Evolutionary conservation across 2,797 vertebrate genomes (phyloP).

Genomic region (Phalanger gymnotis): DNA sequence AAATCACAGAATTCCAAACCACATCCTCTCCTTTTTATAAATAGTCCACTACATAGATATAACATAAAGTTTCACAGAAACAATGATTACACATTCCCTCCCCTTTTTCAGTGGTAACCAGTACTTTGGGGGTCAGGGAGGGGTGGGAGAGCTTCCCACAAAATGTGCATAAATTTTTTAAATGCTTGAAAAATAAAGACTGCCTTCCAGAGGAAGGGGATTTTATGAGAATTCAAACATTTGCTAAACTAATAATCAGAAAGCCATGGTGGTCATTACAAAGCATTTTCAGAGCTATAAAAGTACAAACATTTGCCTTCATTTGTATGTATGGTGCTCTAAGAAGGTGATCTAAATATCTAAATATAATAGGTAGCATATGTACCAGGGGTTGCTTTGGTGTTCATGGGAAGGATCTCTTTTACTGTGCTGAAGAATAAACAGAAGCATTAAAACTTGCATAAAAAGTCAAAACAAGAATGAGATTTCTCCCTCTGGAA

Average conservation of each 20-base stretch:
- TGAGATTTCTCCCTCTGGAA: conserved; percentile 64
- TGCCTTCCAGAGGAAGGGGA: conserved; percentile 49
- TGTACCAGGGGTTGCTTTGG: conserved; percentile 42
- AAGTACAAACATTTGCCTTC: conserved; percentile 59
- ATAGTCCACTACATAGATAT: conserved; percentile 3
- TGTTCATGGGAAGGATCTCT: conserved; percentile 27
- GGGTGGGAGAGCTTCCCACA: not conserved
- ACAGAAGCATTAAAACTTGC: conserved; percentile 47
- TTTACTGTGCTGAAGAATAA: conserved; percentile 60
- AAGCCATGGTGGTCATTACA: conserved; percentile 58
- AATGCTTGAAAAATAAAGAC: conserved; percentile 56
- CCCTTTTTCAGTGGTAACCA: conserved; percentile 34
- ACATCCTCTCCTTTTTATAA: conserved; percentile 7
- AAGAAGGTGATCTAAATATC: conserved; percentile 58
- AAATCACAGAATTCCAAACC: conserved; percentile 31
- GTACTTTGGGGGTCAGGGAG: not conserved
- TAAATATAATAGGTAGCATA: conserved; percentile 54
- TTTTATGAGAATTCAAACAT: conserved; percentile 55
- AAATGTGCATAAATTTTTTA: conserved; percentile 23
- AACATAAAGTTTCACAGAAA: conserved; percentile 30
- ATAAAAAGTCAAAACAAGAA: conserved; percentile 48
- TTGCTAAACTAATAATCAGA: conserved; percentile 55
- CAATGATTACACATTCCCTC: not conserved
- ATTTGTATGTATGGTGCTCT: conserved; percentile 49
- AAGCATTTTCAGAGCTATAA: conserved; percentile 64